Conservation (phyloP, 2,797 vertebrate species). For the Limosa lapponica region DNA sequence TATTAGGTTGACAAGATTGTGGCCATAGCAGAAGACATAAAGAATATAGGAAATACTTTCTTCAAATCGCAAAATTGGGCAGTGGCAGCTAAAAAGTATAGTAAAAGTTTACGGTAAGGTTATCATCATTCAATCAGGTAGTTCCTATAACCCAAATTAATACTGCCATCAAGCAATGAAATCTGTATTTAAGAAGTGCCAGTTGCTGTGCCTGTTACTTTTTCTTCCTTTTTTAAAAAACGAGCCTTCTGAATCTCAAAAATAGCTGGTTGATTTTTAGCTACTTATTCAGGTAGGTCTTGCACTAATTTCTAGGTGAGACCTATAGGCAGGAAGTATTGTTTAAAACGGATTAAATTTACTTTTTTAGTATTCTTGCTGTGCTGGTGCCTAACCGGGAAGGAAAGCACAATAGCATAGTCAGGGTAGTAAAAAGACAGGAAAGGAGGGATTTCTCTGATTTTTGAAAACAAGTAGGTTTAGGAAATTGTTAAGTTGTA, state of each 20-base stretch:
- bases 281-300: neutral
- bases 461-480: neutral
- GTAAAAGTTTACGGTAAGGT: conserved; percentile 92
- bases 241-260: neutral
- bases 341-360: neutral
- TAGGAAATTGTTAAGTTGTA: neutral
- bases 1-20: conserved; percentile 88
- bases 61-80: conserved; percentile 95
- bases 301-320: neutral
- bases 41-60: conserved; percentile 92
- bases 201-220: neutral
- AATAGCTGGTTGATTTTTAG: neutral
- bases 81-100: conserved; percentile 90
- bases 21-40: conserved; percentile 90
- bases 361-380: neutral
- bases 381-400: neutral
- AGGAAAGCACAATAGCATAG: neutral
- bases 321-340: neutral
- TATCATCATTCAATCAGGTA: neutral
- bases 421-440: neutral
- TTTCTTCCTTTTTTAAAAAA: neutral
- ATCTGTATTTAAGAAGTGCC: neutral
- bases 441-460: neutral
- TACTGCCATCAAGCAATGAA: neutral
- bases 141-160: neutral